Evolutionary conservation across 1,140 invertebrate species (phyloP).

Genomic region (Meloidogyne chitwoodi): DNA sequence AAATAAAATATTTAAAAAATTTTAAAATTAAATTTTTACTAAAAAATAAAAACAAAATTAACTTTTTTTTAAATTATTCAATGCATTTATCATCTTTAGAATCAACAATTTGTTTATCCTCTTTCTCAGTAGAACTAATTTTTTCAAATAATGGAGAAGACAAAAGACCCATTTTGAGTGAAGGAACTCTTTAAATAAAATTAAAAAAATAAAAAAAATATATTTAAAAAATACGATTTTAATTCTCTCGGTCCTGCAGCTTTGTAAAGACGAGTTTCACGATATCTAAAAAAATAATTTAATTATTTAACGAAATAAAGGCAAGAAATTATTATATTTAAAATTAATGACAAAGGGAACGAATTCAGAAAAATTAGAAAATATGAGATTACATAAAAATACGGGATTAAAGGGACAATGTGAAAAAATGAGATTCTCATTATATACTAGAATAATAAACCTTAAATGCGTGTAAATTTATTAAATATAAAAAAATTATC

Average conservation of each 20-base stretch:
- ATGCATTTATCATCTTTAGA: not conserved
- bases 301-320: too few relatives aligned
- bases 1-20: not conserved
- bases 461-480: too few relatives aligned
- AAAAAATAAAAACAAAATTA: not conserved
- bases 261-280: constrained; percentile 48
- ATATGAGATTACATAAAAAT: too few relatives aligned
- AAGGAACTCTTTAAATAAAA: not conserved
- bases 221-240: not conserved
- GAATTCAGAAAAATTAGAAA: too few relatives aligned
- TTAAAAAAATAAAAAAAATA: too few relatives aligned
- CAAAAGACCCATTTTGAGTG: not conserved
- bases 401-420: too few relatives aligned
- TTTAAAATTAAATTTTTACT: constrained; percentile 1
- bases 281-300: constrained; percentile 30
- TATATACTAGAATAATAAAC: too few relatives aligned
- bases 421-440: too few relatives aligned
- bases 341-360: too few relatives aligned
- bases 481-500: too few relatives aligned
- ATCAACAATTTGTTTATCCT: not conserved
- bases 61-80: not conserved
- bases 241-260: not conserved
- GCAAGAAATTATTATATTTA: too few relatives aligned
- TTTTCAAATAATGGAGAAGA: constrained; percentile 1
- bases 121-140: not conserved